Base-by-base conservation (phyloP, 2,888 invertebrate species). In the Didymodactylos carnosus region DNA sequence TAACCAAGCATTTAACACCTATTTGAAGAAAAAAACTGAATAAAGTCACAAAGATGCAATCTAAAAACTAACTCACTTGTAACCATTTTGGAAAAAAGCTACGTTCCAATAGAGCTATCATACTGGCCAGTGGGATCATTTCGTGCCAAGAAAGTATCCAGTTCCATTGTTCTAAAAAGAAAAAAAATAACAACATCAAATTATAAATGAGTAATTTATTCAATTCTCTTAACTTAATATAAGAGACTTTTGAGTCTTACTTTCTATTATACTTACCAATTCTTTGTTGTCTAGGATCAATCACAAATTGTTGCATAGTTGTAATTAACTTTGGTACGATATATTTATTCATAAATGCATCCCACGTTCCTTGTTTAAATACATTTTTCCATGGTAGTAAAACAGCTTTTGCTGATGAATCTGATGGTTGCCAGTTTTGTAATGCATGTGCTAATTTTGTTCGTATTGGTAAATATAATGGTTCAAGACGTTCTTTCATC, bases 111-210 rank as follows among this genome's bases (percentile, higher is more conserved):
- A 97, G 82, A 39, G 88, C 87, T 0, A 89, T 90, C 86, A 95
- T 88, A 23, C 88, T 87, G 0, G 88, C 87, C 0, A 88, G 83
- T 0, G 92, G 90, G 69, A 94, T 84, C 80, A 97, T 84, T 77
- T 91, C 91, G 77, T 88, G 85, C 98, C 98, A 98, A 76, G 91
- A 89, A 86, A 92, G 90, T 39, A 94, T 91, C 90, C 93, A 94
- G 78, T 90, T 87, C 94, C 94, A 94, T 0, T 89, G 88, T 80
- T 93, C 93, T 89, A 84, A 51, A 77, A 77, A 69, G 25, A 41
- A 10, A 2, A 3, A n/a, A 13, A 70, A n/a, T 51, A 7, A 3
- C 0, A 16, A 53, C 19, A 70, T 1, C 19, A 69, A 75, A 41
- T 75, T 16, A 51, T 10, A 51, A 39, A 35, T 40, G 70, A 69